Conservation (phyloP, 2,888 invertebrate genomes). For the Tuta absoluta region DNA sequence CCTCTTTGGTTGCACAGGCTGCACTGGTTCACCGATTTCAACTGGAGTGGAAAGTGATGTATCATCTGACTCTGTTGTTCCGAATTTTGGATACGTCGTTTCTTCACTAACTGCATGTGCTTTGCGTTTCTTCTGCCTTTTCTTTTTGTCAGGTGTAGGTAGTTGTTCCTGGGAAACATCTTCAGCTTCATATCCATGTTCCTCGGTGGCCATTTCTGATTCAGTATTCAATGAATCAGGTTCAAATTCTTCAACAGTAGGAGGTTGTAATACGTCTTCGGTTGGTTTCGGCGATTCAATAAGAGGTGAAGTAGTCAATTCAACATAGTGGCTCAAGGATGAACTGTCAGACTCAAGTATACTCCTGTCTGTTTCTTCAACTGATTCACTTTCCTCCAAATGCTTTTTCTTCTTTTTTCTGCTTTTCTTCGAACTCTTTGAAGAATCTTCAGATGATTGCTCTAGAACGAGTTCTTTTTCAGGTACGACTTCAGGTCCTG, state of each 20-base stretch:
- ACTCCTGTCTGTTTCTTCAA: slow-evolving; percentile 63
- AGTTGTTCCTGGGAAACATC: slow-evolving; percentile 77
- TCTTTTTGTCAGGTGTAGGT: slow-evolving; percentile 64
- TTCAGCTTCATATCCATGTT: slow-evolving; percentile 88
- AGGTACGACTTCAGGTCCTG: slow-evolving; percentile 47
- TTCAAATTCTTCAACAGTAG: slow-evolving; percentile 45
- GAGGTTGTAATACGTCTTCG: slow-evolving; percentile 39
- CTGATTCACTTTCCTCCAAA: slow-evolving; percentile 50
- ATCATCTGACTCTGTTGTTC: slow-evolving; percentile 67
- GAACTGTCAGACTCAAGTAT: slow-evolving; percentile 66
- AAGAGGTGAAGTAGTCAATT: slow-evolving; percentile 73
- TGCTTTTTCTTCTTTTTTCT: slow-evolving; percentile 85
- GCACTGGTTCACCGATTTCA: slow-evolving; percentile 51
- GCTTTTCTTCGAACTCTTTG: slow-evolving; percentile 75
- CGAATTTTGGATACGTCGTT: slow-evolving; percentile 65
- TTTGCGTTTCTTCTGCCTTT: slow-evolving; percentile 75
- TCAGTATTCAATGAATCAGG: slow-evolving; percentile 71
- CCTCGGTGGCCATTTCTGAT: slow-evolving; percentile 72
- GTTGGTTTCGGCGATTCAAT: slow-evolving; percentile 71
- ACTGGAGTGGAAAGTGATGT: slow-evolving; percentile 55
- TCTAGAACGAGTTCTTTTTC: slow-evolving; percentile 51
- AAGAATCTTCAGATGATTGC: slow-evolving; percentile 39
- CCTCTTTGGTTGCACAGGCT: slow-evolving; percentile 47
- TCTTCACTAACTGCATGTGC: slow-evolving; percentile 64
- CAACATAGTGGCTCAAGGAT: slow-evolving; percentile 69